Evolutionary conservation across 2,113 vertebrate species (phyloP).

Genomic region (Lepisosteus osseus): DNA sequence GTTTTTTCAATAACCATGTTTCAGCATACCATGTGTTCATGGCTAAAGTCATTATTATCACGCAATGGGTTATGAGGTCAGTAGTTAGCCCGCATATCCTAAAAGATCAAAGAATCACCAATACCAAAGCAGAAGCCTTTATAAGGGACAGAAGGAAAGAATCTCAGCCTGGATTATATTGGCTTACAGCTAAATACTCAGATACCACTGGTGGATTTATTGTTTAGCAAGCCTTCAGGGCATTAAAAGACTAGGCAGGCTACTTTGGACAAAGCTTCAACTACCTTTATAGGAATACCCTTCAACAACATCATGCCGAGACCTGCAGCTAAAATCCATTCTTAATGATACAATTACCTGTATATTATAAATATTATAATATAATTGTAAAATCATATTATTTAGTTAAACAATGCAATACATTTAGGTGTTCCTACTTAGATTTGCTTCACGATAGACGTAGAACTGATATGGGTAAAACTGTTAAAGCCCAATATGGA

Average conservation of each 20-base stretch:
- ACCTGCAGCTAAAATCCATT: too few relatives aligned
- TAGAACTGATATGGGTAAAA: too few relatives aligned
- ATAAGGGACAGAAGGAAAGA: too few relatives aligned
- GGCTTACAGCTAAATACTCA: not conserved
- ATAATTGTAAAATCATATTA: too few relatives aligned
- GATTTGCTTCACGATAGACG: too few relatives aligned
- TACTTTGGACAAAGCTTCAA: not conserved
- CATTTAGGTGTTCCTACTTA: too few relatives aligned
- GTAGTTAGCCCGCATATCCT: not conserved
- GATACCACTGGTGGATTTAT: not conserved
- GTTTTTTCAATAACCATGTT: not conserved
- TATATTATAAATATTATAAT: too few relatives aligned
- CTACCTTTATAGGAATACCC: too few relatives aligned
- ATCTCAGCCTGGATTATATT: conserved; percentile 5
- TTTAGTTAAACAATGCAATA: too few relatives aligned
- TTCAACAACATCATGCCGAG: too few relatives aligned
- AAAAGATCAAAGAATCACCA: not conserved
- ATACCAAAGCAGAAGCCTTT: not conserved
- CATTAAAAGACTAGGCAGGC: not conserved
- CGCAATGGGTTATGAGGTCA: conserved; percentile 7
- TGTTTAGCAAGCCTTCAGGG: not conserved
- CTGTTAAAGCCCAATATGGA: too few relatives aligned
- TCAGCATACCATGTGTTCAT: not conserved
- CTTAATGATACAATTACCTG: too few relatives aligned
- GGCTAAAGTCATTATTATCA: conserved; percentile 3